Percentiles rank a stretch among this genome's conserved stretches.
Evolutionary conservation across 2,888 invertebrate genomes (phyloP).

Genomic region (Orthosia incerta): DNA sequence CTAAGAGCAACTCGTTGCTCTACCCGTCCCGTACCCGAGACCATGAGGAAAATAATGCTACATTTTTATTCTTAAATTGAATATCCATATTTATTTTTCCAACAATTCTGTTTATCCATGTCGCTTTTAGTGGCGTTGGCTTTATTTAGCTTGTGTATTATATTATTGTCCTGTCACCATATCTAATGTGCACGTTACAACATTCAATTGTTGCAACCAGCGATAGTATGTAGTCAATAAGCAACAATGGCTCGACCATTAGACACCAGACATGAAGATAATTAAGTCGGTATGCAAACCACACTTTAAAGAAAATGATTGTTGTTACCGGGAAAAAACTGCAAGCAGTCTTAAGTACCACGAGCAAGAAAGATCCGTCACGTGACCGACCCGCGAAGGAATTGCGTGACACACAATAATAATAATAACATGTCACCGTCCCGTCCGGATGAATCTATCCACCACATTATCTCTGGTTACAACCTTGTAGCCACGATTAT

Average conservation of each 20-base stretch:
- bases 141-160: not conserved
- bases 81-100: conserved; percentile 2
- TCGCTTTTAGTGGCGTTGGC: not conserved
- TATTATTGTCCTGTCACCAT: conserved; percentile 13
- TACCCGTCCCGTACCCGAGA: not conserved
- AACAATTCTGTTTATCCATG: not conserved
- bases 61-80: not conserved
- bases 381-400: no score
- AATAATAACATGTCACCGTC: no score
- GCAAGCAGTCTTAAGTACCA: no score
- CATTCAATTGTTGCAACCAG: conserved; percentile 7
- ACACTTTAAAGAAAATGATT: not conserved
- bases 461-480: no score
- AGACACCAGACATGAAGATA: not conserved
- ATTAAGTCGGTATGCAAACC: not conserved
- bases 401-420: no score
- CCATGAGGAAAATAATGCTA: conserved; percentile 18
- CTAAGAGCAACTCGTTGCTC: not conserved
- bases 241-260: conserved; percentile 5
- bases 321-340: not conserved
- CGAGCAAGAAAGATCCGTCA: no score
- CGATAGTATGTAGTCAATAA: conserved; percentile 8
- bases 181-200: conserved; percentile 8
- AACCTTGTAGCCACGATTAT: no score
- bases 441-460: no score